These are phyloP conservation scores for Coreoperca whiteheadi DNA, from an alignment of 2,113 vertebrate species.

Conservation along the genomic window DNA sequence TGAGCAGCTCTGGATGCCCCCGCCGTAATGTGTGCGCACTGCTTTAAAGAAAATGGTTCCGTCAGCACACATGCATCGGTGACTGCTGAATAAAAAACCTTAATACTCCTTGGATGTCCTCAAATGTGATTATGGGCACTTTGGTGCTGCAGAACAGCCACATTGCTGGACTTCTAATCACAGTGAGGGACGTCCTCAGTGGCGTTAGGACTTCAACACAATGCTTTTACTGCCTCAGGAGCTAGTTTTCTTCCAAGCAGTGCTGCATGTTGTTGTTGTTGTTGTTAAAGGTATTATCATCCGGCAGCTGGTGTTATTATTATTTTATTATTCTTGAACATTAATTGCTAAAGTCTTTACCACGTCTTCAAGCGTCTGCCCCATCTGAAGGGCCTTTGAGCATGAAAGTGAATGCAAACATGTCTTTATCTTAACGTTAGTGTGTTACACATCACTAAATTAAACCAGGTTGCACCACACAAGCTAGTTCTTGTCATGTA, in stretches of 20 bases:
- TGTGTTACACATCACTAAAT: background rate
- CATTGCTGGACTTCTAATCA: conserved; percentile 29
- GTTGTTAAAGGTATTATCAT: background rate
- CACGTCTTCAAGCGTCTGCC: background rate
- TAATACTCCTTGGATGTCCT: conserved; percentile 58
- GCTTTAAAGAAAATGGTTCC: conserved; percentile 53
- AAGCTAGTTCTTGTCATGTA: too few relatives aligned
- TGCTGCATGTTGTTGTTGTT: background rate
- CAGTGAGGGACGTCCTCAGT: conserved; percentile 12
- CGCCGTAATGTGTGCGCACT: conserved; percentile 43
- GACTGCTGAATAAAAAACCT: conserved; percentile 44
- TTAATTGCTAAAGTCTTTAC: background rate
- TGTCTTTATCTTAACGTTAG: background rate
- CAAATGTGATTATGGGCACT: conserved; percentile 36
- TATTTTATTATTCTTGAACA: background rate
- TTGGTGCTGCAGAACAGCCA: conserved; percentile 29
- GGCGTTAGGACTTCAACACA: conserved; percentile 16
- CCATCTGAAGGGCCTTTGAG: background rate
- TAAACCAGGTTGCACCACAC: background rate
- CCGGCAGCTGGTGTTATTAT: background rate
- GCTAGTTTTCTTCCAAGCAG: background rate
- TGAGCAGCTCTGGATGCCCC: conserved; percentile 21
- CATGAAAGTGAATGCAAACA: background rate
- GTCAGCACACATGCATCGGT: conserved; percentile 60
- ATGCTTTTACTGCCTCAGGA: background rate